A percentile compares a stretch with the other conserved stretches of the same genome.
These are phyloP conservation scores for Chrysaora quinquecirrha DNA, from an alignment of 30 jellyfish, hydroid and myxozoan species.

Conservation along the genomic window DNA sequence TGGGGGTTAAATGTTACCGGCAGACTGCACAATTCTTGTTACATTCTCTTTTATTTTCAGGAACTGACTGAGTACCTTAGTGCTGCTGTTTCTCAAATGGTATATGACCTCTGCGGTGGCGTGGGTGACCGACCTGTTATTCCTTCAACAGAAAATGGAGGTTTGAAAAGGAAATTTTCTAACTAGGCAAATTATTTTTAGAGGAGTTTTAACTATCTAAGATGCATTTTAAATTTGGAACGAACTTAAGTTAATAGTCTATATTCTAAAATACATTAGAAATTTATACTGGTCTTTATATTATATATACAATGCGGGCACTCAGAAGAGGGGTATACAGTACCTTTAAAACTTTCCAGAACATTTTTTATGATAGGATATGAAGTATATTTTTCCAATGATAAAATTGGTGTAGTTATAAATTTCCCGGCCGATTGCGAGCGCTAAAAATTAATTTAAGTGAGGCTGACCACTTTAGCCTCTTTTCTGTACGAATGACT, in stretches of 20 bases:
- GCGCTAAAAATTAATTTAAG: too few species aligned
- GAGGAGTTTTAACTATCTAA: neutral
- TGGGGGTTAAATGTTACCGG: too few species aligned
- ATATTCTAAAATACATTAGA: neutral
- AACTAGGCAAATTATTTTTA: neutral
- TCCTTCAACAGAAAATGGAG: slow-evolving; percentile 5
- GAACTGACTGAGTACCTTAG: slow-evolving; percentile 68
- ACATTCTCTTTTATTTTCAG: slow-evolving; percentile 56
- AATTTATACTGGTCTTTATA: neutral
- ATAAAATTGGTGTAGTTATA: too few species aligned
- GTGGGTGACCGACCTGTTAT: slow-evolving; percentile 82
- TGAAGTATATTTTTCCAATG: too few species aligned
- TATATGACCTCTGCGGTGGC: slow-evolving; percentile 90
- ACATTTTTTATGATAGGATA: too few species aligned
- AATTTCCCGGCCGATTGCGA: too few species aligned
- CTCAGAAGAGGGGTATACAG: too few species aligned
- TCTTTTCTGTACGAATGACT: too few species aligned
- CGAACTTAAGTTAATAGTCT: neutral
- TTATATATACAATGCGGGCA: neutral
- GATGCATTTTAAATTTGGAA: neutral
- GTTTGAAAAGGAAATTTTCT: slow-evolving; percentile 14
- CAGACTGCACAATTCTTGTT: slow-evolving; percentile 4
- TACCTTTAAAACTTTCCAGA: too few species aligned
- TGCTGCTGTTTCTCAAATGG: slow-evolving; percentile 76
- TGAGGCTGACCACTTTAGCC: too few species aligned